Conservation (phyloP, 2,888 invertebrate species). For the Nemotelus nigrinus region DNA sequence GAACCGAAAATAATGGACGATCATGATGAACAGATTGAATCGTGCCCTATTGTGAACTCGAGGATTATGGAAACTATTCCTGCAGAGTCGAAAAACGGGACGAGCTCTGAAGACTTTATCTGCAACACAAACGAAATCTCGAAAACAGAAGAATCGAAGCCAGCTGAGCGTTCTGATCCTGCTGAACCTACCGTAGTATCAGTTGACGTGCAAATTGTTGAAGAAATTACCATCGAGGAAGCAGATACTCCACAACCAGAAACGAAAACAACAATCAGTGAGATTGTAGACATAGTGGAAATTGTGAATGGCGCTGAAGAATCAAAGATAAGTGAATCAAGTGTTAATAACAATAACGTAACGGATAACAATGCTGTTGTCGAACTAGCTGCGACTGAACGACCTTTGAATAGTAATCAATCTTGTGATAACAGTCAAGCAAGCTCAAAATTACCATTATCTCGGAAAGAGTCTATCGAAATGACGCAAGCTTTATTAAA, state of each 20-base stretch:
- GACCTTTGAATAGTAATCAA: slow-evolving; percentile 17
- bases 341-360: not conserved
- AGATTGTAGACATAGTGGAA: slow-evolving; percentile 19
- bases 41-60: not conserved
- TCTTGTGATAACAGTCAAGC: not conserved
- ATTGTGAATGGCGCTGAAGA: not conserved
- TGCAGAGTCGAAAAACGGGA: not conserved
- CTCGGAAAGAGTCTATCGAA: slow-evolving; percentile 14
- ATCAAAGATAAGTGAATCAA: not conserved
- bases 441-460: not conserved
- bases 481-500: slow-evolving; percentile 35
- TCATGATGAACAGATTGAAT: not conserved
- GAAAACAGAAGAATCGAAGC: too few relatives aligned
- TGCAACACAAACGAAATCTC: too few relatives aligned
- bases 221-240: not conserved
- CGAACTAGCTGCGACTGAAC: not conserved
- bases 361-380: not conserved
- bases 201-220: slow-evolving; percentile 10
- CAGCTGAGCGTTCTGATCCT: too few relatives aligned
- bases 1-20: not conserved
- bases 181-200: not conserved
- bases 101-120: too few relatives aligned
- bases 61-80: slow-evolving; percentile 20
- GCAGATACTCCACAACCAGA: not conserved
- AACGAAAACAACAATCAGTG: not conserved